Evolutionary conservation across 2,113 vertebrate genomes (phyloP).

Genomic region (Galeopterus variegatus): DNA sequence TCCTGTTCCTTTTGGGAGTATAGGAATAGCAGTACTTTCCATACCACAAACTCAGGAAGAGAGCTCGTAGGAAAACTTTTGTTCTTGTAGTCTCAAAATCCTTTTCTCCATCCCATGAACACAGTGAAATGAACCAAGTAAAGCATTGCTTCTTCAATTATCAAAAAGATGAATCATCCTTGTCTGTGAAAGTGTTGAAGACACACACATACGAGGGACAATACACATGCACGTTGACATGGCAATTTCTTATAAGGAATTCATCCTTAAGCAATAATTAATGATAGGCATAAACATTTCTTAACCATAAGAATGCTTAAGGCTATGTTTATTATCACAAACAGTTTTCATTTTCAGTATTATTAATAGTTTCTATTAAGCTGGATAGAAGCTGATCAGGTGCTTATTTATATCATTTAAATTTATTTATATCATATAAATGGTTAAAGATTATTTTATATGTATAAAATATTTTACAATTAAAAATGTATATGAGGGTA

Average conservation of each 20-base stretch:
- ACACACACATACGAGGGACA: neutral
- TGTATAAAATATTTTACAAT: neutral
- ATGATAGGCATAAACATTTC: neutral
- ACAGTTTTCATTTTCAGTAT: neutral
- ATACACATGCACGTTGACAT: neutral
- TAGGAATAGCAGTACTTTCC: neutral
- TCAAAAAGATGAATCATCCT: neutral
- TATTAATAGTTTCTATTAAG: neutral
- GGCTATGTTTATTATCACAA: neutral
- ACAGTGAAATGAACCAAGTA: neutral
- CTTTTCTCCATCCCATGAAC: too few relatives aligned
- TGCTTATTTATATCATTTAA: neutral
- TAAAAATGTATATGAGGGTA: neutral
- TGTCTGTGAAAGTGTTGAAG: neutral
- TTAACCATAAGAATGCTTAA: neutral
- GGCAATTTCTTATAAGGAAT: neutral
- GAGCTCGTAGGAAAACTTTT: neutral
- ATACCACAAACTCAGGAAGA: neutral
- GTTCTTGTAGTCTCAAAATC: neutral
- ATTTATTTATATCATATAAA: neutral
- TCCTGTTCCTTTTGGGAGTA: neutral
- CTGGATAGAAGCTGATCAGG: neutral
- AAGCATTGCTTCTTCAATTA: neutral
- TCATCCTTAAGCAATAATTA: neutral
- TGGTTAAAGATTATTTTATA: neutral